Evolutionary conservation across 2,888 invertebrate species (phyloP).

Genomic region (Pachymerium ferrugineum): DNA sequence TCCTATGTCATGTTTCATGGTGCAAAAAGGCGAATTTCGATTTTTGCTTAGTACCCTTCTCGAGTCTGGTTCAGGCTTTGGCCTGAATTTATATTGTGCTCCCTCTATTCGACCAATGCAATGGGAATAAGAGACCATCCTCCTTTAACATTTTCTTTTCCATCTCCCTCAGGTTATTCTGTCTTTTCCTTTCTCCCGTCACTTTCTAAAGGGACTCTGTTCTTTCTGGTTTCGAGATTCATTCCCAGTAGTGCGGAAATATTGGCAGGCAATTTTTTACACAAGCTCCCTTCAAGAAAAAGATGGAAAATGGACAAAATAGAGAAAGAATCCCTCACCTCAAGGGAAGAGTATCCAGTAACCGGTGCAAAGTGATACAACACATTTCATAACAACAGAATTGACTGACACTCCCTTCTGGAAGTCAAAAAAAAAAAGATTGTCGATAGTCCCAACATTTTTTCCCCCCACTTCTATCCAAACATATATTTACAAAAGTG

Average conservation of each 20-base stretch:
- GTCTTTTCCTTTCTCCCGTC: not conserved
- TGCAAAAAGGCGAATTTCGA: too few species aligned
- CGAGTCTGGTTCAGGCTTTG: too few species aligned
- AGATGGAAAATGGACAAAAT: slow-evolving; percentile 15
- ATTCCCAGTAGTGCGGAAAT: slow-evolving; percentile 14
- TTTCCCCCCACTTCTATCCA: not conserved
- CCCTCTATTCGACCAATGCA: not conserved
- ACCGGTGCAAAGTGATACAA: slow-evolving; percentile 5
- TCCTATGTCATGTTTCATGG: not conserved
- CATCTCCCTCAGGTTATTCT: slow-evolving; percentile 2
- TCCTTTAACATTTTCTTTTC: slow-evolving; percentile 3
- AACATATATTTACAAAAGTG: not conserved
- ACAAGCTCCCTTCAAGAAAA: not conserved
- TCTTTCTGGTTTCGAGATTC: slow-evolving; percentile 5
- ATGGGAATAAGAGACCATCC: slow-evolving; percentile 2
- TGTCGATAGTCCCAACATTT: not conserved
- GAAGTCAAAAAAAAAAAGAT: not conserved
- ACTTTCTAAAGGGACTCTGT: not conserved
- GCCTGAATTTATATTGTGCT: not conserved
- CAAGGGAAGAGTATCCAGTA: slow-evolving; percentile 1
- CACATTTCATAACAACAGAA: slow-evolving; percentile 16
- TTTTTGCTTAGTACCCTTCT: too few species aligned
- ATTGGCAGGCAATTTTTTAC: not conserved
- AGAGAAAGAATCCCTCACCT: not conserved
- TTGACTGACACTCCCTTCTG: not conserved